These are phyloP conservation scores for Myotis yumanensis DNA, from an alignment of 2,113 vertebrate species.

Conservation along the genomic window DNA sequence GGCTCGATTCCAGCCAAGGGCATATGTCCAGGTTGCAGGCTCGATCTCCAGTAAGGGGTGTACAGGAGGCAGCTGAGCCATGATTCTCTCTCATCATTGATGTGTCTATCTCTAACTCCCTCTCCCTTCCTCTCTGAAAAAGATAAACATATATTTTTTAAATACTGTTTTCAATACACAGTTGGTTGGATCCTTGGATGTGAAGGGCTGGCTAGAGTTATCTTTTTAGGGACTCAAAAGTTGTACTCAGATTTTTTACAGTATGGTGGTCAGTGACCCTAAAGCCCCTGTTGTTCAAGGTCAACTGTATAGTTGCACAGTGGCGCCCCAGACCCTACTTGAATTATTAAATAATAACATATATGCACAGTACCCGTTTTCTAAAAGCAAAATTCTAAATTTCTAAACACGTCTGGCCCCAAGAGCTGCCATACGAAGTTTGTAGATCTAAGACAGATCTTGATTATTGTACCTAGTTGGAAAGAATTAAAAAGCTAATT, in stretches of 20 bases:
- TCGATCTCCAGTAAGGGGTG: no score
- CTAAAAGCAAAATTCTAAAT: constrained; percentile 47
- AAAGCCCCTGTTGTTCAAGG: no score
- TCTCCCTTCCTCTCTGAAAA: no score
- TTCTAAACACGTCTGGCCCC: neutral
- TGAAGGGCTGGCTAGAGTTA: neutral
- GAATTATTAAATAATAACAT: neutral
- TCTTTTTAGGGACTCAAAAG: neutral
- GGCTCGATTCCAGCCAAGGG: no score
- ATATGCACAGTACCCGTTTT: neutral
- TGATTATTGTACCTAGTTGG: neutral
- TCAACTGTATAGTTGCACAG: neutral
- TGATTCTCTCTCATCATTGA: no score
- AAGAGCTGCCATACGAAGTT: neutral
- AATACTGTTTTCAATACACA: neutral
- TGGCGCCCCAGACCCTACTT: neutral
- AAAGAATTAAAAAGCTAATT: neutral
- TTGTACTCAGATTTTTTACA: neutral
- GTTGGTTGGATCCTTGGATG: neutral
- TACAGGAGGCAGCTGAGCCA: no score
- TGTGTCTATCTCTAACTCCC: no score
- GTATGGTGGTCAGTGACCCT: neutral
- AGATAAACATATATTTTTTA: neutral
- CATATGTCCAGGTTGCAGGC: no score
- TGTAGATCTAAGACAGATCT: neutral